Evolutionary conservation across 2,888 invertebrate genomes (phyloP), one percentile per base, ranked within the genome.

Genomic region (Caenorhabditis afra): DNA sequence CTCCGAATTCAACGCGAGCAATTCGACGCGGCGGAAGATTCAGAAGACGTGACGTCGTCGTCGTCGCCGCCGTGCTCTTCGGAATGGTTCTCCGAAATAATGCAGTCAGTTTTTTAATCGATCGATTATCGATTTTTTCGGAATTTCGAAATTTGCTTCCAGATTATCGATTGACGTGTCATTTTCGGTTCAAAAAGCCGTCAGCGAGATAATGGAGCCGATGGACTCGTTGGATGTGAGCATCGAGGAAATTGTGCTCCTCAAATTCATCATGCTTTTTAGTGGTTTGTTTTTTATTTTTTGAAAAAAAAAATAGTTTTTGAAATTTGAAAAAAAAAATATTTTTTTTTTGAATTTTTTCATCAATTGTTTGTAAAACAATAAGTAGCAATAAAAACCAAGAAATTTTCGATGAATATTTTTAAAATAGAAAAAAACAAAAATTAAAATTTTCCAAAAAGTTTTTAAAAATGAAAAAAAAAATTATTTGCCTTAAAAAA

Each of bases 191-290:
- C 55, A 50, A n/a, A 64, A 64, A 8, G 35, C 44, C 2, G 58
- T 73, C 1, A 14, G 44, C 1, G 73, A 73, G 14, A 64, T 73
- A 10, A 50, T 73, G 64, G 73, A 73, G 14, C 73, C 73, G 1
- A 73, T 73, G 73, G 73, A 73, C 35, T 64, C 73, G 3, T 12
- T 73, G 44, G 73, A 73, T 23, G 16, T 73, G 14, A 49, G 18
- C 0, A 44, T 73, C 12, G 73, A 73, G 35, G 73, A 73, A 14
- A 1, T 73, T 0, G 44, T 73, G 3, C 58, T 73, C 23, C 10
- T 73, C 20, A 73, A 73, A 22, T 73, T 50, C n/a, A 73, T 73
- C 8, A 64, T 73, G 57, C 45, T 73, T 18, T 73, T 73, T 16
- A 73, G 44, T 44, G 73, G 73, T 59, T 3, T 5, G 7, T 29